These are phyloP conservation scores for Carpatolechia fugitivella DNA, from an alignment of 2,888 invertebrate species.

Conservation along the genomic window DNA sequence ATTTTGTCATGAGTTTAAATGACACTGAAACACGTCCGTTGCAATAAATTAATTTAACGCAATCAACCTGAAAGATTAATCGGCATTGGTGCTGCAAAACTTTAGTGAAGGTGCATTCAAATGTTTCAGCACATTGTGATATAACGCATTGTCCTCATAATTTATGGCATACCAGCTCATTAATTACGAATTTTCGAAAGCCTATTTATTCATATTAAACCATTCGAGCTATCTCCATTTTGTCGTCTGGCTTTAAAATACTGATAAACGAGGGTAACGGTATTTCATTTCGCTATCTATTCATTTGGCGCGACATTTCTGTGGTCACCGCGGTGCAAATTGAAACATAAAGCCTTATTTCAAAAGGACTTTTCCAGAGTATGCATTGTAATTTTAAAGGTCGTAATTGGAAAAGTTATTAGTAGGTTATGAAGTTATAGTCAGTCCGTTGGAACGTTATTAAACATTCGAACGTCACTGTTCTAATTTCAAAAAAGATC, in stretches of 20 bases:
- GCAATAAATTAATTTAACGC: not conserved
- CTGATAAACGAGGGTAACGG: constrained; percentile 33
- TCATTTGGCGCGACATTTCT: constrained; percentile 21
- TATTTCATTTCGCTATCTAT: constrained; percentile 37
- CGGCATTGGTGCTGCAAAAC: not conserved
- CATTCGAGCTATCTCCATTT: constrained; percentile 24
- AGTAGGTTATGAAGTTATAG: no score
- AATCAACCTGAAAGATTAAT: not conserved
- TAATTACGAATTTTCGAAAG: constrained; percentile 11
- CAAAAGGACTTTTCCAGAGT: not conserved
- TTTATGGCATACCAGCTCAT: constrained; percentile 8
- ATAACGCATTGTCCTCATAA: not conserved
- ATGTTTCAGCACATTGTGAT: constrained; percentile 2
- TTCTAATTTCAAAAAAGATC: no score
- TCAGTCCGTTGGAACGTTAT: no score
- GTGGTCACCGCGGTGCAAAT: not conserved
- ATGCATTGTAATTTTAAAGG: not conserved
- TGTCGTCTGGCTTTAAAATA: constrained; percentile 33
- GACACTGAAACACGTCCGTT: no score
- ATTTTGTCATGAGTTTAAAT: no score
- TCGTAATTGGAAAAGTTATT: not conserved
- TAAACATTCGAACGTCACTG: no score
- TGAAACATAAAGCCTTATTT: constrained; percentile 3
- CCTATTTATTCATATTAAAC: constrained; percentile 14
- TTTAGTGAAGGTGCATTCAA: not conserved